Conservation (phyloP, 2,797 vertebrate genomes). For the Pangasius larnaudii region DNA sequence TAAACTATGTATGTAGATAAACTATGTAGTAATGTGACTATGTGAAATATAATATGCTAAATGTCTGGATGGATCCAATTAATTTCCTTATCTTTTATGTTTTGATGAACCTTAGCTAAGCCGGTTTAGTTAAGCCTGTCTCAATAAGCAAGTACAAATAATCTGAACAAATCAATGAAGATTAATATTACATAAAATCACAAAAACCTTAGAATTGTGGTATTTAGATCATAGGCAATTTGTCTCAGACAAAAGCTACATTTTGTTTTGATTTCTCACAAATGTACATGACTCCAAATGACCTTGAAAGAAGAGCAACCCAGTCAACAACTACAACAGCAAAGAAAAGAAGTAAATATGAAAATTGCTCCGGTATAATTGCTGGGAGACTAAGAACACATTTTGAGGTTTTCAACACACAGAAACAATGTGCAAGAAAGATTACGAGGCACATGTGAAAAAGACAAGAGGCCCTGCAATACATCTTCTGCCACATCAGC, state of each 20-base stretch:
- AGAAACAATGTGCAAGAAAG: constrained; percentile 19
- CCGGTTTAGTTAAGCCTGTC: neutral
- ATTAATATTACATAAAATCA: neutral
- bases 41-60: neutral
- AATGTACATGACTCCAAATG: neutral
- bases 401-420: constrained; percentile 16
- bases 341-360: neutral
- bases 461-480: constrained; percentile 48
- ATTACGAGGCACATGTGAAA: constrained; percentile 41
- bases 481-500: constrained; percentile 59
- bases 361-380: neutral
- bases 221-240: too few species aligned
- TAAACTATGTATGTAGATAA: neutral
- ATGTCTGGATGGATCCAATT: neutral
- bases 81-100: neutral
- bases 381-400: neutral
- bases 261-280: neutral
- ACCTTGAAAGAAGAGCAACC: neutral
- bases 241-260: neutral
- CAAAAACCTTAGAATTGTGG: neutral
- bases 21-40: neutral
- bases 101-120: neutral
- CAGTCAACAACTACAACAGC: neutral
- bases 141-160: neutral
- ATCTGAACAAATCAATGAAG: neutral